A percentile compares a stretch with the other conserved stretches of the same genome.
Evolutionary conservation across 2,888 invertebrate species (phyloP).

Genomic region (Molorchus minor): DNA sequence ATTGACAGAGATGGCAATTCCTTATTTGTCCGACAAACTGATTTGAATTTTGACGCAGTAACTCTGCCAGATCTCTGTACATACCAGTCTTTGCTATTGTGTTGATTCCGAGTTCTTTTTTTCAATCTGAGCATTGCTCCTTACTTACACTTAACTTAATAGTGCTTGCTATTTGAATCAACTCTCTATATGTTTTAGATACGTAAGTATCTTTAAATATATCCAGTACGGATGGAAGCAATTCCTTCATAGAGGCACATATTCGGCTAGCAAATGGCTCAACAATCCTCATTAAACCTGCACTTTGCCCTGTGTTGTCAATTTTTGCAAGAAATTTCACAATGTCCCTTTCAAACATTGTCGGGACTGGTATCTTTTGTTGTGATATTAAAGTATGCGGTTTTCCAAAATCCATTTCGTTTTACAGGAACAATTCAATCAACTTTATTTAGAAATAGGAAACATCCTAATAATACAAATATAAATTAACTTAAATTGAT

Average conservation of each 20-base stretch:
- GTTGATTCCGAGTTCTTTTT: neutral
- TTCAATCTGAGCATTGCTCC: neutral
- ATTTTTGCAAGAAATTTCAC: constrained; percentile 2
- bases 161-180: neutral
- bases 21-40: constrained; percentile 18
- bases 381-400: neutral
- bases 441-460: too few species aligned
- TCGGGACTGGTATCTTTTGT: constrained; percentile 13
- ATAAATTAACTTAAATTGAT: too few species aligned
- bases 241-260: neutral
- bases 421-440: too few species aligned
- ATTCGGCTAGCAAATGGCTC: constrained; percentile 13
- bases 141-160: neutral
- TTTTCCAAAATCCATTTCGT: constrained; percentile 26
- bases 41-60: constrained; percentile 23
- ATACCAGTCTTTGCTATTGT: neutral
- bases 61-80: constrained; percentile 20
- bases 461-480: too few species aligned
- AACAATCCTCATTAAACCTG: constrained; percentile 15
- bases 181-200: neutral
- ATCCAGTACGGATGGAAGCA: neutral
- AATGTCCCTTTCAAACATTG: neutral
- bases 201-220: constrained; percentile 1
- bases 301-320: neutral
- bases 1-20: constrained; percentile 20